These are phyloP conservation scores for Gerris buenoi DNA, from an alignment of 1,140 invertebrate genomes.

Conservation along the genomic window DNA sequence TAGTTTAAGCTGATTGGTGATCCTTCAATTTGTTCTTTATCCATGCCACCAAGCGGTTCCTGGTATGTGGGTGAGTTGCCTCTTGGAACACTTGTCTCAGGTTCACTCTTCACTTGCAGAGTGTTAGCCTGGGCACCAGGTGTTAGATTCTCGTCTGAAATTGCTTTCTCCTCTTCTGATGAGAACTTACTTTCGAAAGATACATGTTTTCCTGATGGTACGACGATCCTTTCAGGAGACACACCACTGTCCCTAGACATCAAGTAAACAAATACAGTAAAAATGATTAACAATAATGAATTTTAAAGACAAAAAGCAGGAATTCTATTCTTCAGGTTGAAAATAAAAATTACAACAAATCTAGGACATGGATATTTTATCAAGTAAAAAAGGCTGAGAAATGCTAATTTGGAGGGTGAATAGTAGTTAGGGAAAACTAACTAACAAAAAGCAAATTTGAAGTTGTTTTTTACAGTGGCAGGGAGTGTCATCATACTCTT, in stretches of 20 bases:
- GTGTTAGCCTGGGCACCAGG: not conserved
- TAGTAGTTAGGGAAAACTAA: too few species aligned
- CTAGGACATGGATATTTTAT: too few species aligned
- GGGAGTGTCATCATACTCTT: too few species aligned
- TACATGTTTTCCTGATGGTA: constrained; percentile 26
- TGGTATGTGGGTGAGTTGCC: not conserved
- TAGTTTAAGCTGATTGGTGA: not conserved
- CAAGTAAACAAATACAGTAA: too few species aligned
- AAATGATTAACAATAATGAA: too few species aligned
- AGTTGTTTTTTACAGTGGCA: too few species aligned
- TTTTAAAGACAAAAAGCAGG: too few species aligned
- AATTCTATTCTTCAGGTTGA: too few species aligned
- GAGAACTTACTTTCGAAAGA: constrained; percentile 23
- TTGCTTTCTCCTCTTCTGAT: constrained; percentile 32
- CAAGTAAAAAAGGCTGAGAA: too few species aligned
- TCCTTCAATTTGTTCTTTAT: not conserved
- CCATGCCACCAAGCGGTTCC: not conserved
- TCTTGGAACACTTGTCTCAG: not conserved
- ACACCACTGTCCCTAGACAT: constrained; percentile 12
- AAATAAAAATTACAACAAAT: too few species aligned
- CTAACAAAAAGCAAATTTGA: too few species aligned
- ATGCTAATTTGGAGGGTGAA: too few species aligned
- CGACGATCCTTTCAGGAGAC: constrained; percentile 6
- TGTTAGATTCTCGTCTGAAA: constrained; percentile 20
- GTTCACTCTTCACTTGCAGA: not conserved